phyloP scores from a whole-genome alignment of 2,888 invertebrate species.

The Dermolepida albohirtum region DNA sequence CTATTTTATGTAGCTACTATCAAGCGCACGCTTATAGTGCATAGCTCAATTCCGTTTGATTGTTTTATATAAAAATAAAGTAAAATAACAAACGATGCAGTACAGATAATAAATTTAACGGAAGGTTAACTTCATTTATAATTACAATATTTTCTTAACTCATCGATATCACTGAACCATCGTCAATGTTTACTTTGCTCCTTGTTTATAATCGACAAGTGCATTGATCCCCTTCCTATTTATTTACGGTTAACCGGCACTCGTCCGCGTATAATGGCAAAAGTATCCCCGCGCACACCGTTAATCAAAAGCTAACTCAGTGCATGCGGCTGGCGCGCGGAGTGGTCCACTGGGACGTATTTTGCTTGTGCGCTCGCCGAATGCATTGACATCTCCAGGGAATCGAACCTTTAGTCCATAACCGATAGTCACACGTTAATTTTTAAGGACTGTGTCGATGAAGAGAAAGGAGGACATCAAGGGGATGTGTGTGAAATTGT shows the following conservation, averaged over 20 bases:
- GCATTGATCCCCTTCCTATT: conserved; percentile 22
- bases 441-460: no score
- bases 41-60: no score
- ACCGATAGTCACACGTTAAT: conserved; percentile 27
- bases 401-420: conserved; percentile 23
- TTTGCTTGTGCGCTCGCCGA: conserved; percentile 1
- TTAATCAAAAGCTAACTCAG: conserved; percentile 38
- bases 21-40: no score
- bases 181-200: conserved; percentile 8
- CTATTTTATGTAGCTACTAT: no score
- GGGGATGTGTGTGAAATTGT: conserved; percentile 29
- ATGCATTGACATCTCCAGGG: background rate
- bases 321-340: conserved; percentile 28
- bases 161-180: background rate
- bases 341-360: conserved; percentile 27
- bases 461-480: background rate
- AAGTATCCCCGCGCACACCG: conserved; percentile 25
- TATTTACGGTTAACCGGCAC: conserved; percentile 30
- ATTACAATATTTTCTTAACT: background rate
- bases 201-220: conserved; percentile 21
- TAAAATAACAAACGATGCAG: background rate
- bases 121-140: no score
- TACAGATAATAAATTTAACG: no score
- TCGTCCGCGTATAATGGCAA: conserved; percentile 25
- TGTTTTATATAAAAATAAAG: no score